Conservation (phyloP, 2,113 vertebrate genomes). For the Varanus salvator region DNA sequence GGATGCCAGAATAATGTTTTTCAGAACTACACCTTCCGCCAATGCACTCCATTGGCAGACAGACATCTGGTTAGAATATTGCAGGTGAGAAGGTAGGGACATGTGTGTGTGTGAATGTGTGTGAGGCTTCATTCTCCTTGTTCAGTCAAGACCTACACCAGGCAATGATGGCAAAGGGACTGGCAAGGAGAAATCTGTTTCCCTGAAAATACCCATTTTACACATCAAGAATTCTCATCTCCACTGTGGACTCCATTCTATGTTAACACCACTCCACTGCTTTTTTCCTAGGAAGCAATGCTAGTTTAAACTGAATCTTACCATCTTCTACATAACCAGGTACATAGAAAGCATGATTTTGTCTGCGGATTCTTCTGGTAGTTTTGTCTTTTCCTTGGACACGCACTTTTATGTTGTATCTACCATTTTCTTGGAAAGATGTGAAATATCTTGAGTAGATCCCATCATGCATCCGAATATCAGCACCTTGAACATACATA, state of each 20-base stretch:
- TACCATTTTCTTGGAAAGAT: conserved; percentile 59
- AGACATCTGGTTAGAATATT: no score
- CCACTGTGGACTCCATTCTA: no score
- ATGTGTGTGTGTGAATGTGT: not conserved
- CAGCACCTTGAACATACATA: conserved; percentile 71
- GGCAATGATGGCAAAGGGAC: no score
- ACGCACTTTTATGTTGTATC: conserved; percentile 77
- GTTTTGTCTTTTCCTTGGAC: conserved; percentile 52
- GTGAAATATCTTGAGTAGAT: conserved; percentile 79
- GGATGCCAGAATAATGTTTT: not conserved
- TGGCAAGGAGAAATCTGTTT: not conserved
- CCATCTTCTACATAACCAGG: conserved; percentile 76
- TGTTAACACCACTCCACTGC: not conserved
- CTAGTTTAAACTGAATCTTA: conserved; percentile 38
- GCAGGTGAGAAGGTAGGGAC: not conserved
- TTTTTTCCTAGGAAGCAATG: not conserved
- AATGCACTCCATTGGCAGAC: not conserved
- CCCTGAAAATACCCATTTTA: no score
- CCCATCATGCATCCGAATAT: conserved; percentile 74
- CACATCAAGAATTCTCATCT: not conserved
- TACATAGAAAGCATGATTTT: conserved; percentile 59
- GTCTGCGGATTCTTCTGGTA: conserved; percentile 34
- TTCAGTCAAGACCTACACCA: not conserved
- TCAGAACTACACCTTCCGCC: not conserved
- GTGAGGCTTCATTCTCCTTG: no score